Evolutionary conservation across 2,113 vertebrate genomes (phyloP).

Genomic region (Gnathochromis pfefferi): DNA sequence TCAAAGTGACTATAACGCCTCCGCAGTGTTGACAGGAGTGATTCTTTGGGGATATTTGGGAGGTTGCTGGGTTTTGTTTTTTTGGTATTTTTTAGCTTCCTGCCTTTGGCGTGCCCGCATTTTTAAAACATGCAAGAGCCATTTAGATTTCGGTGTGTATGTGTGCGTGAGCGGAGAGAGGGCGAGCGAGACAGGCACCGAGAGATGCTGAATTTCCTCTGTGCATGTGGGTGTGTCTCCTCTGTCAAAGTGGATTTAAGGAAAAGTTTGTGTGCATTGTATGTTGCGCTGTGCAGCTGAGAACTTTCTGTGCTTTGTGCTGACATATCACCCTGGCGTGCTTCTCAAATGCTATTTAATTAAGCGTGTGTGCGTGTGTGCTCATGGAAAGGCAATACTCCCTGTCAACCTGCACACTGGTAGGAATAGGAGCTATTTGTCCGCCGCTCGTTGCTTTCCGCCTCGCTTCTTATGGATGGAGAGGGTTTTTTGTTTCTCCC

Average conservation of each 20-base stretch:
- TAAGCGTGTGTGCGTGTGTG: neutral
- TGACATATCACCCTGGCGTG: constrained; percentile 29
- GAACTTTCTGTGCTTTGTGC: constrained; percentile 9
- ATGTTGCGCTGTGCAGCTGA: neutral
- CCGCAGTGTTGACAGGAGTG: neutral
- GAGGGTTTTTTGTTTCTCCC: neutral
- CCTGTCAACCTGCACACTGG: constrained; percentile 25
- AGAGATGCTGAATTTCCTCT: neutral
- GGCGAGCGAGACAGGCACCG: neutral
- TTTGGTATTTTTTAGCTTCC: neutral
- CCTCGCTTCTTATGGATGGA: constrained; percentile 38
- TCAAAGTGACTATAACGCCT: neutral
- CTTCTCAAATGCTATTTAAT: constrained; percentile 53
- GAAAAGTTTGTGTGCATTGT: neutral
- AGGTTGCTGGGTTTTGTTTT: neutral
- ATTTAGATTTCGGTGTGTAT: neutral
- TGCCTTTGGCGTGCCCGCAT: neutral
- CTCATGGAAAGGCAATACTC: neutral
- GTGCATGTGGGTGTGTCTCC: neutral
- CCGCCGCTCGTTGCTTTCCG: constrained; percentile 23
- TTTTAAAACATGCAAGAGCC: neutral
- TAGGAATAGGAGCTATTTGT: constrained; percentile 55
- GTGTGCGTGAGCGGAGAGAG: neutral
- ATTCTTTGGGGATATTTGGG: constrained; percentile 7
- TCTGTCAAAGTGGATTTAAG: neutral